These are phyloP conservation scores for Eupeodes corollae DNA, from an alignment of 1,140 invertebrate species.

Conservation along the genomic window DNA sequence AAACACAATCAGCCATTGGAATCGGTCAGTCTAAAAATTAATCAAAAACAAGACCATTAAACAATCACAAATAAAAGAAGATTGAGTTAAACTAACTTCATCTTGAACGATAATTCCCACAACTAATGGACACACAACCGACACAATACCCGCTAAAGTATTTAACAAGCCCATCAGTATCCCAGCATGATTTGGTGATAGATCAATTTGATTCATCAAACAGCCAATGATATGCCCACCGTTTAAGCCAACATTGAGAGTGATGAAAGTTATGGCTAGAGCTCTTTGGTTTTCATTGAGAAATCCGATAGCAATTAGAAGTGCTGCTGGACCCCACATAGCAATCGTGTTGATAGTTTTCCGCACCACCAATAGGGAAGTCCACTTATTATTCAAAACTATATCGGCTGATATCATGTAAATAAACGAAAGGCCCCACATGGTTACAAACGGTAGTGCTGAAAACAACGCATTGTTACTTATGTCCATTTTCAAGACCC, in stretches of 20 bases:
- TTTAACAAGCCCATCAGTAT: constrained; percentile 60
- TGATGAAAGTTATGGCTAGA: constrained; percentile 49
- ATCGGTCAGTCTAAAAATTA: constrained; percentile 37
- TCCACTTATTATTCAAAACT: constrained; percentile 42
- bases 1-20: constrained; percentile 63
- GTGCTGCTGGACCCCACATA: constrained; percentile 45
- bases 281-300: constrained; percentile 39
- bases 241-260: constrained; percentile 62
- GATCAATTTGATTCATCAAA: constrained; percentile 57
- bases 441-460: constrained; percentile 66
- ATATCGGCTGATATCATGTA: constrained; percentile 52
- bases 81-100: constrained; percentile 39
- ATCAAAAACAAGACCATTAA: constrained; percentile 1
- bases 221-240: constrained; percentile 60
- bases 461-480: constrained; percentile 58
- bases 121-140: constrained; percentile 55
- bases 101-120: constrained; percentile 51
- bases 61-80: background rate
- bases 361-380: constrained; percentile 43
- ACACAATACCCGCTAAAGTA: constrained; percentile 59
- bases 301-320: constrained; percentile 51
- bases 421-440: constrained; percentile 56
- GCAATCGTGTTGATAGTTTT: constrained; percentile 56
- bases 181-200: constrained; percentile 66
- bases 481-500: constrained; percentile 69